Evolutionary conservation across 2,113 vertebrate genomes (phyloP).

Genomic region (Lanius collurio): DNA sequence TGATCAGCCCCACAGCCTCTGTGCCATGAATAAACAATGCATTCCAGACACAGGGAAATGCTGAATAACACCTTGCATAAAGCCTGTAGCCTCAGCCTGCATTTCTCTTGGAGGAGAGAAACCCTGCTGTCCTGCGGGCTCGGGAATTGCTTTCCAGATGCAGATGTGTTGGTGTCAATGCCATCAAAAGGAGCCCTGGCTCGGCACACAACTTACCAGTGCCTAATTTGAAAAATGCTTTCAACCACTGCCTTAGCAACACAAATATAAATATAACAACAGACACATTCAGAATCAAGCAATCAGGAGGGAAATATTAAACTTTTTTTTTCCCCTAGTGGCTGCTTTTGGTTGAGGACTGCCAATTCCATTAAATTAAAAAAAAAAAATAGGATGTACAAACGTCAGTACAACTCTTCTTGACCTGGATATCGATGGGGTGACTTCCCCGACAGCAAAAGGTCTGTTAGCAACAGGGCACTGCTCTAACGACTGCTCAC

Average conservation of each 20-base stretch:
- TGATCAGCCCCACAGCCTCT: background rate
- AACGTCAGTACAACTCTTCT: background rate
- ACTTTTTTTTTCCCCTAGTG: background rate
- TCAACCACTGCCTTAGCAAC: conserved; percentile 60
- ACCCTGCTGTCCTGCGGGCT: background rate
- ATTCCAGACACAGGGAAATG: background rate
- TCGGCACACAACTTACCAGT: background rate
- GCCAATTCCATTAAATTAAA: background rate
- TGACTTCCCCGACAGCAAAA: background rate
- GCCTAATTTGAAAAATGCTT: conserved; percentile 46
- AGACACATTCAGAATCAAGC: background rate
- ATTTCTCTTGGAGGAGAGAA: background rate
- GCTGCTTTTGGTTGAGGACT: background rate
- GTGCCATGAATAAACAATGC: background rate
- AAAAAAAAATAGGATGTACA: background rate
- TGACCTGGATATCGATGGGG: background rate
- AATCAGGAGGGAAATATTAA: conserved; percentile 30
- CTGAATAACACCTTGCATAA: background rate
- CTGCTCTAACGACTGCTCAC: background rate
- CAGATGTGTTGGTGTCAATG: background rate
- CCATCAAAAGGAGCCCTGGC: conserved; percentile 2
- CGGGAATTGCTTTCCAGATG: background rate
- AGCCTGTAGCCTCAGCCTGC: background rate
- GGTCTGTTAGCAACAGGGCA: background rate
- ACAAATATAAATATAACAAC: conserved; percentile 65